A percentile compares a stretch with the other conserved stretches of the same genome.
phyloP scores from a whole-genome alignment of 2,888 invertebrate genomes.

The Hyposoter didymator region DNA sequence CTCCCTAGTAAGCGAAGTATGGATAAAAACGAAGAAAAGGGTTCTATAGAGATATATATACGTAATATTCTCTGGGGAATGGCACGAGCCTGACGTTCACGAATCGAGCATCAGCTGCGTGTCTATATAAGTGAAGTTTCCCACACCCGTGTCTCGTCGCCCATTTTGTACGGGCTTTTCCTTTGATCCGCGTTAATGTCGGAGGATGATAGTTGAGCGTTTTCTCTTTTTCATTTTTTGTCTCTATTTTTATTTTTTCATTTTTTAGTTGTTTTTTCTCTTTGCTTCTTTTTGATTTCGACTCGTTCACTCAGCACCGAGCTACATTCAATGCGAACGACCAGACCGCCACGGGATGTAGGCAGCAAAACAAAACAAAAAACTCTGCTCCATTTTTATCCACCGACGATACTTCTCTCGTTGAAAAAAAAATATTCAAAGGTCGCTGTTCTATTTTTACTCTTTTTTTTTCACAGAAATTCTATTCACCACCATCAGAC shows the following conservation, averaged over 20 bases:
- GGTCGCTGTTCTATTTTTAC: slow-evolving; percentile 38
- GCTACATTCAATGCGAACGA: slow-evolving; percentile 52
- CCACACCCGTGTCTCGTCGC: slow-evolving; percentile 70
- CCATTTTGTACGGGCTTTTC: slow-evolving; percentile 77
- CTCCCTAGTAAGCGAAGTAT: slow-evolving; percentile 60
- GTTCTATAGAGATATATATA: slow-evolving; percentile 28
- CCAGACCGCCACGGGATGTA: slow-evolving; percentile 43
- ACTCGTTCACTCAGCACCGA: slow-evolving; percentile 52
- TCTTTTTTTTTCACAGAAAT: slow-evolving; percentile 7
- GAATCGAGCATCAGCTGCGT: slow-evolving; percentile 60
- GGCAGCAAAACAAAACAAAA: slow-evolving; percentile 7
- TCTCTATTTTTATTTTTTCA: slow-evolving; percentile 19
- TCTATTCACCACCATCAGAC: background rate
- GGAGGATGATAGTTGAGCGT: slow-evolving; percentile 65
- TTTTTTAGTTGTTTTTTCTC: slow-evolving; percentile 49
- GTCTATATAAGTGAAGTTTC: slow-evolving; percentile 29
- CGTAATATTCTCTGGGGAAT: slow-evolving; percentile 48
- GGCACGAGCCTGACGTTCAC: slow-evolving; percentile 61
- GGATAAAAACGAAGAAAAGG: slow-evolving; percentile 46
- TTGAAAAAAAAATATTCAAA: slow-evolving; percentile 45
- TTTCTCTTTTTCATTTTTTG: slow-evolving; percentile 64
- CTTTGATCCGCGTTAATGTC: slow-evolving; percentile 80
- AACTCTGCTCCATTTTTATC: slow-evolving; percentile 60
- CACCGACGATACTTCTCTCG: slow-evolving; percentile 50
- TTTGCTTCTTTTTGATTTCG: slow-evolving; percentile 49